These are phyloP conservation scores for Corythornis cristatus DNA, from an alignment of 2,113 vertebrate genomes.

Conservation along the genomic window DNA sequence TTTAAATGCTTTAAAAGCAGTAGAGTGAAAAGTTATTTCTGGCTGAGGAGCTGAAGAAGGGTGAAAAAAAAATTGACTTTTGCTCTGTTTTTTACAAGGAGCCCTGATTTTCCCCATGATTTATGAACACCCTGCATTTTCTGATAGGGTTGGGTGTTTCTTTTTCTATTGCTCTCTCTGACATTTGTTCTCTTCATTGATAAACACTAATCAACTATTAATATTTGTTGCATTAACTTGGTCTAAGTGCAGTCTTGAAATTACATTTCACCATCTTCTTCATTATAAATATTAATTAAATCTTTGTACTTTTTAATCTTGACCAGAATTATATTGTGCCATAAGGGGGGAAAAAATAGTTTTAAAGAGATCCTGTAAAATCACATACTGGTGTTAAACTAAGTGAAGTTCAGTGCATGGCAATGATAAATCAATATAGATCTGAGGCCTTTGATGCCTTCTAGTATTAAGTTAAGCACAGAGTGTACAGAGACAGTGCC, in stretches of 20 bases:
- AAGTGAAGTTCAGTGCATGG: background rate
- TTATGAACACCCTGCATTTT: background rate
- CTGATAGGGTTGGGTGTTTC: background rate
- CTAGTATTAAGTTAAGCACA: background rate
- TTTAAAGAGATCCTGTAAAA: background rate
- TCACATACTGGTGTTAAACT: background rate
- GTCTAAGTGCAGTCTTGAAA: background rate
- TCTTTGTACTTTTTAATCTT: background rate
- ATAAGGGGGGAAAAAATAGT: background rate
- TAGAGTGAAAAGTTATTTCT: background rate
- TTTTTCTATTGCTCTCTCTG: background rate
- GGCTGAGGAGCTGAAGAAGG: background rate
- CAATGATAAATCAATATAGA: background rate
- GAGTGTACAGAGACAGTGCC: background rate
- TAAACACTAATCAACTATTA: background rate
- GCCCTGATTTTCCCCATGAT: background rate
- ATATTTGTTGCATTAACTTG: background rate
- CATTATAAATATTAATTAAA: background rate
- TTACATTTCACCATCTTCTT: background rate
- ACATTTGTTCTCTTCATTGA: background rate
- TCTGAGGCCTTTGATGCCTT: background rate
- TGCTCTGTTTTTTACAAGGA: background rate
- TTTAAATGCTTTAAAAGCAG: background rate
- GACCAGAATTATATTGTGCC: background rate
- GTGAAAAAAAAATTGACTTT: background rate